A percentile compares a stretch with the other conserved stretches of the same genome.
phyloP scores from a whole-genome alignment of 2,888 invertebrate species.

The Sarcophaga variegata region DNA sequence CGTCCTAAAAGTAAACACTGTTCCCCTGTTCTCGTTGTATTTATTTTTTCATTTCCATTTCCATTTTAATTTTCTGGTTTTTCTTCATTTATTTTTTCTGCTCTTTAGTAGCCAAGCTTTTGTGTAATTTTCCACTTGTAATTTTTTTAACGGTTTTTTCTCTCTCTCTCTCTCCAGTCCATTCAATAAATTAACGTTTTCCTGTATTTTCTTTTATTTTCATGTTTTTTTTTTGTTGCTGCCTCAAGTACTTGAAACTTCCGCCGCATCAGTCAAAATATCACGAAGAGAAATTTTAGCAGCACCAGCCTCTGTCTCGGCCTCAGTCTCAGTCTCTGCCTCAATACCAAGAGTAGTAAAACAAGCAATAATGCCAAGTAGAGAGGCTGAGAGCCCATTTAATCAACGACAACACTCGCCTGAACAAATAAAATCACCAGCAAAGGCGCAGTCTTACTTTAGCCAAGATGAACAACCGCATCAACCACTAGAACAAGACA shows the following conservation, averaged over 20 bases:
- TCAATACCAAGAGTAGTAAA: constrained; percentile 20
- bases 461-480: constrained; percentile 21
- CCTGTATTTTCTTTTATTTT: constrained; percentile 55
- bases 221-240: constrained; percentile 52
- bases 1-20: not conserved
- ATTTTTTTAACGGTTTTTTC: not conserved
- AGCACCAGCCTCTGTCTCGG: not conserved
- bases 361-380: constrained; percentile 37
- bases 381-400: constrained; percentile 23
- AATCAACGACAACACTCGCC: constrained; percentile 44
- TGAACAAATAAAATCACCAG: constrained; percentile 25
- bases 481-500: constrained; percentile 16
- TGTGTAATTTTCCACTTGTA: constrained; percentile 15
- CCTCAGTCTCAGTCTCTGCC: not conserved
- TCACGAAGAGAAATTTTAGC: constrained; percentile 49
- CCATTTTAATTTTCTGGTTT: not conserved
- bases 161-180: not conserved
- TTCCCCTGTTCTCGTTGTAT: not conserved
- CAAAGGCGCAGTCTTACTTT: constrained; percentile 30
- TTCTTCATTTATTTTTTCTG: not conserved
- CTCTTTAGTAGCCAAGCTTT: constrained; percentile 13
- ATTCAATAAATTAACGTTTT: constrained; percentile 60
- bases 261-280: constrained; percentile 59
- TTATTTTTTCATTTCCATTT: not conserved
- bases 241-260: constrained; percentile 64